phyloP scores from a whole-genome alignment of 2,888 invertebrate genomes.

The Panopea generosa region DNA sequence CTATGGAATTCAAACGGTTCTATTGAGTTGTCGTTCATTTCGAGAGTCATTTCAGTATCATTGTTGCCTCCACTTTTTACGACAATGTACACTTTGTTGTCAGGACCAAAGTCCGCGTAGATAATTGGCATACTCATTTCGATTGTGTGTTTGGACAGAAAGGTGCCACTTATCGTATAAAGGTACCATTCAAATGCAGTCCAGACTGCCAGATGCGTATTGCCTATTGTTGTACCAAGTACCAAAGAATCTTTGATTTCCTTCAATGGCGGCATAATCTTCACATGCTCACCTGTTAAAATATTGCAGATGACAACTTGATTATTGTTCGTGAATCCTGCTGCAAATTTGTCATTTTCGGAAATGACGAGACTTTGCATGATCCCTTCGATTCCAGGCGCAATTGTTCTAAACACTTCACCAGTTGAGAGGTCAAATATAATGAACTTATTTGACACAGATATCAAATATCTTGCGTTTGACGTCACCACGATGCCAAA shows the following conservation, averaged over 20 bases:
- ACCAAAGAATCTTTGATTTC: conserved; percentile 85
- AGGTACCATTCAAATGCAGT: conserved; percentile 78
- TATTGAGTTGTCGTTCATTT: conserved; percentile 77
- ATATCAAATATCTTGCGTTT: conserved; percentile 90
- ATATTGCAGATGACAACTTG: conserved; percentile 96
- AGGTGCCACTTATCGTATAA: conserved; percentile 75
- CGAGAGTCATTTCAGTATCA: conserved; percentile 81
- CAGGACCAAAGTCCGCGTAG: conserved; percentile 68
- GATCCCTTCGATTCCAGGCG: conserved; percentile 94
- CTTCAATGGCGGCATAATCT: conserved; percentile 93
- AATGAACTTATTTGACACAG: conserved; percentile 97
- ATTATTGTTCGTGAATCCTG: conserved; percentile 98
- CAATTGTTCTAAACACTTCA: conserved; percentile 95
- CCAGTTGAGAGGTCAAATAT: conserved; percentile 99
- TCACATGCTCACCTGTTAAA: conserved; percentile 96
- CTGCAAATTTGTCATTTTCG: conserved; percentile 97
- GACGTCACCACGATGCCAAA: conserved; percentile 84
- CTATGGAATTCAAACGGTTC: conserved; percentile 84
- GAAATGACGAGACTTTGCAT: conserved; percentile 97
- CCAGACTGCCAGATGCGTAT: conserved; percentile 81
- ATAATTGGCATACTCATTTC: conserved; percentile 78
- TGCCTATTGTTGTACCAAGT: conserved; percentile 79
- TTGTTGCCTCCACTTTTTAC: conserved; percentile 78
- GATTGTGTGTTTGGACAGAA: conserved; percentile 67
- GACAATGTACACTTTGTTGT: conserved; percentile 71